Evolutionary conservation across 2,888 invertebrate species (phyloP).

Genomic region (Drosophila lutescens): DNA sequence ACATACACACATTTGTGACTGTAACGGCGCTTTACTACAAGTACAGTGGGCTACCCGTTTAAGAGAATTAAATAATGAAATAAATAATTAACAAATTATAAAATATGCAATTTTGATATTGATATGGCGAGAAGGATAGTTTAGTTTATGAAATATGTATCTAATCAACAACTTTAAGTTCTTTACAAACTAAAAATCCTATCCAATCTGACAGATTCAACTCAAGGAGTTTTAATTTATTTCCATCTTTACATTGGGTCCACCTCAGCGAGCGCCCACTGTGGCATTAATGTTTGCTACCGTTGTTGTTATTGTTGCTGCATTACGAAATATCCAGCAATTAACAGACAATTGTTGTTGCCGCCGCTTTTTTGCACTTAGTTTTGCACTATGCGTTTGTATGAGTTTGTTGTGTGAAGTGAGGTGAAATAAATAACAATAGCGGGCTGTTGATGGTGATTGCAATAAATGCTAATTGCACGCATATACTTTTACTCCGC

Average conservation of each 20-base stretch:
- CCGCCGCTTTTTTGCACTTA: constrained; percentile 39
- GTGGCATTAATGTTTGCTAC: constrained; percentile 25
- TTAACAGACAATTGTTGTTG: constrained; percentile 61
- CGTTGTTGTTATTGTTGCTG: constrained; percentile 48
- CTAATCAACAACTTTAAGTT: too few relatives aligned
- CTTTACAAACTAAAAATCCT: too few relatives aligned
- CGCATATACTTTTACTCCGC: constrained; percentile 56
- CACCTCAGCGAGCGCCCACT: constrained; percentile 5
- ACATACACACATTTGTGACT: constrained; percentile 7
- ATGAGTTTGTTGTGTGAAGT: not conserved
- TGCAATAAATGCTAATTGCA: constrained; percentile 71
- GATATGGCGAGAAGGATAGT: too few relatives aligned
- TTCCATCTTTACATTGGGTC: too few relatives aligned
- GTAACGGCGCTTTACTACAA: constrained; percentile 48
- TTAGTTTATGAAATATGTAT: too few relatives aligned
- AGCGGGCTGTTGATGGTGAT: constrained; percentile 51
- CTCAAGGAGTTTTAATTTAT: too few relatives aligned
- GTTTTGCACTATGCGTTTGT: constrained; percentile 17
- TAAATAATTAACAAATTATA: too few relatives aligned
- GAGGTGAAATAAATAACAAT: constrained; percentile 10
- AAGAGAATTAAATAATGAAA: too few relatives aligned
- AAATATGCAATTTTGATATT: too few relatives aligned
- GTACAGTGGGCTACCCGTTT: constrained; percentile 21
- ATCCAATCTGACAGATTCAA: too few relatives aligned
- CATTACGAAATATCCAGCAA: constrained; percentile 71